Conservation (phyloP, 2,797 vertebrate species). For the Pseudochirops cupreus region DNA sequence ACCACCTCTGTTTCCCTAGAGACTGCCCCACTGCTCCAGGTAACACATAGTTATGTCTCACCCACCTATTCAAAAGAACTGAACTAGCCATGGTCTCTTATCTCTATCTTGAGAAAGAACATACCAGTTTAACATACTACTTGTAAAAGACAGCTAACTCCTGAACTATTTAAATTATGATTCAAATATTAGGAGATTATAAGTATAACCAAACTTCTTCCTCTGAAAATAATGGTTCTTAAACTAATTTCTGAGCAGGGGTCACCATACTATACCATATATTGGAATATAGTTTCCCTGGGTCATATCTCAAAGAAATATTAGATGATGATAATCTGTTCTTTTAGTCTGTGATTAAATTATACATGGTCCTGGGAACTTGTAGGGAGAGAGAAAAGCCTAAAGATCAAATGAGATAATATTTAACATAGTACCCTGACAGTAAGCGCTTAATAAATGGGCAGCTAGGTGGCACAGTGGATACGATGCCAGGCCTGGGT, state of each 20-base stretch:
- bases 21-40: neutral
- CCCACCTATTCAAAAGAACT: neutral
- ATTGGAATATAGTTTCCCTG: neutral
- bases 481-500: neutral
- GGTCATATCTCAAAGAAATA: neutral
- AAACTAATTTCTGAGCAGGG: neutral
- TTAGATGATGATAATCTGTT: neutral
- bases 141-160: neutral
- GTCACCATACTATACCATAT: accelerated
- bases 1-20: neutral
- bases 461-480: neutral
- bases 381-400: neutral
- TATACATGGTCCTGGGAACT: neutral
- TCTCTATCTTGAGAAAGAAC: neutral
- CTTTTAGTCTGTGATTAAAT: neutral
- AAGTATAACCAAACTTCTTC: neutral
- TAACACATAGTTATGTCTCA: neutral
- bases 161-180: neutral
- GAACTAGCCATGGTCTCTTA: neutral
- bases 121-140: neutral
- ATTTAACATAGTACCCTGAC: neutral
- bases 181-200: neutral
- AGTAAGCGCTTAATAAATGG: neutral
- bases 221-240: neutral
- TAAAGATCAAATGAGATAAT: neutral